Evolutionary conservation across 37 sponge, comb jelly and placozoan species (phyloP), one percentile per base, ranked within the genome.

Genomic region (Theonella swinhoei): DNA sequence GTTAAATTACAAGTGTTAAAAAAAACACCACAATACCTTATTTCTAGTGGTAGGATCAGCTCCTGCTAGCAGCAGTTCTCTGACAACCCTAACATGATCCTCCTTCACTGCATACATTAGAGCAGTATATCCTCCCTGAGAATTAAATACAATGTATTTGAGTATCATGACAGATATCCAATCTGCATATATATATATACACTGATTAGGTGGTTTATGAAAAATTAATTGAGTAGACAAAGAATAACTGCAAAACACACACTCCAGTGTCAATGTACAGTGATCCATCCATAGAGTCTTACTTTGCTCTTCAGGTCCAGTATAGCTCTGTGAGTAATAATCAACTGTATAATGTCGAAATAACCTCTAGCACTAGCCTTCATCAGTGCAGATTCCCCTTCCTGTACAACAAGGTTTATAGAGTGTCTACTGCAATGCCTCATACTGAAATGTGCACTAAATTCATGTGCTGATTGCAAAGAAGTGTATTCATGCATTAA

Each of bases 231-330:
- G n/a, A n/a, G n/a, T n/a, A n/a, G n/a, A n/a, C n/a, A n/a, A n/a
- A n/a, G n/a, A n/a, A n/a, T n/a, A n/a, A 47, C 54, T 47, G 54
- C 54, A 47, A 47, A 47, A 47, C 7, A 14, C 54, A 47, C 54
- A 17, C 14, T 17, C 7, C 54, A 47, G 54, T 47, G 54, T 14
- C 54, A 47, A 47, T n/a, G 54, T 47, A 47, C 14, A 17, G 14
- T 14, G 14, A 17, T 17, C 54, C 14, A 47, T 47, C 14, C 54
- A 17, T 14, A 47, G 38, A 62, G 35, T 25, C 69, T 17, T 29
- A 66, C 80, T 69, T 80, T 80, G 4, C 65, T 42, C 64, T 82
- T 82, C 36, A 82, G 74, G 62, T 82, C 83, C 23, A 73, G 62
- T 24, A 82, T 71, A 26, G 79, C 86, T 60, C 72, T 58, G 22